Evolutionary conservation across 2,113 vertebrate genomes (phyloP).

Genomic region (Agapornis roseicollis): DNA sequence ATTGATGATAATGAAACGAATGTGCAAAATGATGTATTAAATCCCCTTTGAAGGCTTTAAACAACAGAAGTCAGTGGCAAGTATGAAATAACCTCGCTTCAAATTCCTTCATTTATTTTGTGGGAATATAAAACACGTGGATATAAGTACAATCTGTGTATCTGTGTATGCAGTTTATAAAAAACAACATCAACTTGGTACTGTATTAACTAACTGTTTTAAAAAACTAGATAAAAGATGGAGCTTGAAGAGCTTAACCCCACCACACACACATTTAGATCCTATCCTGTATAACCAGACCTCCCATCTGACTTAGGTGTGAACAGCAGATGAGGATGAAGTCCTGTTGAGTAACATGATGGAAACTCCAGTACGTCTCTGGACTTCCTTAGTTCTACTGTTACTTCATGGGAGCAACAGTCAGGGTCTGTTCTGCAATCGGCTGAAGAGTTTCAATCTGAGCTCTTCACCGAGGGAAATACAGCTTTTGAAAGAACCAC

Average conservation of each 20-base stretch:
- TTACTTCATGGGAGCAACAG: slow-evolving; percentile 15
- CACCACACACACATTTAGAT: not conserved
- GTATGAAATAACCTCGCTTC: not conserved
- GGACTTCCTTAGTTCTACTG: not conserved
- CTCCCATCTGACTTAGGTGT: not conserved
- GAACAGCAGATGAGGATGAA: not conserved
- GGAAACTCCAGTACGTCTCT: slow-evolving; percentile 2
- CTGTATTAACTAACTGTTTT: not conserved
- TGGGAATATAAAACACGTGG: not conserved
- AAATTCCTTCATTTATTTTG: not conserved
- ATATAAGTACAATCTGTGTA: not conserved
- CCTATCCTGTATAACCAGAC: not conserved
- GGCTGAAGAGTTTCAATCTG: slow-evolving; percentile 19
- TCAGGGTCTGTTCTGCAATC: not conserved
- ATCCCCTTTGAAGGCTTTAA: not conserved
- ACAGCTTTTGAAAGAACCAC: not conserved
- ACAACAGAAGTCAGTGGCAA: not conserved
- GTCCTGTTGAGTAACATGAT: not conserved
- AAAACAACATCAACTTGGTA: not conserved
- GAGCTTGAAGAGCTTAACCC: not conserved
- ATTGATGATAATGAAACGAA: not conserved
- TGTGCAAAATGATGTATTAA: not conserved
- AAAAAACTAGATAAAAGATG: not conserved
- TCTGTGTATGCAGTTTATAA: not conserved
- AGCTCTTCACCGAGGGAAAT: not conserved